phyloP scores from a whole-genome alignment of 2,888 invertebrate species.

The Sphinx pinastri region DNA sequence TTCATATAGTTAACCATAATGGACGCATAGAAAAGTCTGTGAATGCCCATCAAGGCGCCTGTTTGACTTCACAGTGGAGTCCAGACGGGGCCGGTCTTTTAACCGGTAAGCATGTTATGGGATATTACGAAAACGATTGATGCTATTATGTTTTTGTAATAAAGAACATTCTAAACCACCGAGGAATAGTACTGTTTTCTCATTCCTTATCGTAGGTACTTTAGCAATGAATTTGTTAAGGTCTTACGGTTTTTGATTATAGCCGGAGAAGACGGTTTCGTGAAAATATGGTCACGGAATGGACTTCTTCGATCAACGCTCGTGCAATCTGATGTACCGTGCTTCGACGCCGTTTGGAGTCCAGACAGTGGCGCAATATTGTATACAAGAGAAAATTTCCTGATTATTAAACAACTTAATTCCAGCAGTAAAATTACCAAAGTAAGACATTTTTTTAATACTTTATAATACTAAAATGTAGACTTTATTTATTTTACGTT shows the following conservation, averaged over 20 bases:
- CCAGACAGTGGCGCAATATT: constrained; percentile 88
- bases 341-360: constrained; percentile 94
- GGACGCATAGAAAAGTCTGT: constrained; percentile 97
- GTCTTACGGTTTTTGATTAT: constrained; percentile 35
- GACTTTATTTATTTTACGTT: too few species aligned
- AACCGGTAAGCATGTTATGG: constrained; percentile 84
- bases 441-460: constrained; percentile 69
- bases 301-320: constrained; percentile 96
- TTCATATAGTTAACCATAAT: constrained; percentile 93
- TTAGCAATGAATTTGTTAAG: too few species aligned
- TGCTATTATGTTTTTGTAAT: too few species aligned
- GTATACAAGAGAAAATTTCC: constrained; percentile 87
- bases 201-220: too few species aligned
- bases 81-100: constrained; percentile 97
- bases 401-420: constrained; percentile 88
- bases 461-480: too few species aligned
- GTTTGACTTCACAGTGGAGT: constrained; percentile 96
- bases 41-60: constrained; percentile 96
- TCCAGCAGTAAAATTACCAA: constrained; percentile 89
- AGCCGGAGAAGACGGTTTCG: constrained; percentile 98
- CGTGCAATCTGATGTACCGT: constrained; percentile 90
- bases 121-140: background rate
- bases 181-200: too few species aligned
- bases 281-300: constrained; percentile 98
- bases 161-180: too few species aligned